Percentiles rank a stretch among this genome's conserved stretches.
Evolutionary conservation across 2,888 invertebrate species (phyloP).

Genomic region (Cerastis rubricosa): DNA sequence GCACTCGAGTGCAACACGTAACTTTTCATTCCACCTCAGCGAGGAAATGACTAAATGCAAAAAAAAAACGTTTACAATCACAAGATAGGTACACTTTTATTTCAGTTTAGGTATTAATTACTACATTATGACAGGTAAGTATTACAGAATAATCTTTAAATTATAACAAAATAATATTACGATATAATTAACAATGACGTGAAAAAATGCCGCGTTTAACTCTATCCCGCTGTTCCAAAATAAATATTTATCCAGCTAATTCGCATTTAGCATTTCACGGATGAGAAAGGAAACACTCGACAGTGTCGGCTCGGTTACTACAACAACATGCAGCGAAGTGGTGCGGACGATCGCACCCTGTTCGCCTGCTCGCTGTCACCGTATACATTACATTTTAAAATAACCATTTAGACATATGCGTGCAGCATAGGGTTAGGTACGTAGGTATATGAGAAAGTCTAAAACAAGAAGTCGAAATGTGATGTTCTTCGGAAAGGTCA

Average conservation of each 20-base stretch:
- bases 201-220: no score
- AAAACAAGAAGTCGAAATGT: background rate
- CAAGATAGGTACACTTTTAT: no score
- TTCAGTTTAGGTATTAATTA: no score
- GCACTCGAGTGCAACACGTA: no score
- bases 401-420: conserved; percentile 52
- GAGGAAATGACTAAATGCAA: no score
- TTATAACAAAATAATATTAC: no score
- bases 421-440: background rate
- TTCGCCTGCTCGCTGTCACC: conserved; percentile 60
- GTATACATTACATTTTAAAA: conserved; percentile 67
- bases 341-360: conserved; percentile 69
- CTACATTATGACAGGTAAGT: no score
- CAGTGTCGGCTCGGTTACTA: conserved; percentile 86
- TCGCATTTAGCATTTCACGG: conserved; percentile 86
- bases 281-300: conserved; percentile 87
- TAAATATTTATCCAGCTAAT: conserved; percentile 89
- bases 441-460: background rate
- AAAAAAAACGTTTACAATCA: no score
- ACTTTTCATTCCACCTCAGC: no score
- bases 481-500: background rate
- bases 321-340: conserved; percentile 83
- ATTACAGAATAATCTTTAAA: no score
- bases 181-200: no score
- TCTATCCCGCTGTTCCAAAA: conserved; percentile 83